Base-by-base conservation (phyloP, 1,140 invertebrate species). In the Platyscapa corneri region DNA sequence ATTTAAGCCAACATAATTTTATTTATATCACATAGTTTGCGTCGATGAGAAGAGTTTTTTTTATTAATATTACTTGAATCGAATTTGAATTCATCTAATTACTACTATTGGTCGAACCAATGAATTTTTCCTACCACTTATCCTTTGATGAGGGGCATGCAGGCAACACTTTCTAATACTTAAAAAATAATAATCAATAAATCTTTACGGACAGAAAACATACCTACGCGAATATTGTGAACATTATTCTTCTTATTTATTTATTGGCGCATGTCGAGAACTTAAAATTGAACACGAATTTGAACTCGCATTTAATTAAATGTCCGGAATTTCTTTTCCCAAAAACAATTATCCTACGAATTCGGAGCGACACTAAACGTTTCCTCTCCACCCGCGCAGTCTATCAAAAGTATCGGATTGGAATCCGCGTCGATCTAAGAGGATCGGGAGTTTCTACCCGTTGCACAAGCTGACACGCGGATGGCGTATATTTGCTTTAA, bases 401-500 rank as follows among this genome's bases (percentile, higher is more conserved):
- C n/a, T 67, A 32, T 67, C 32, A 67, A 67, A 67, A 67, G 64
- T 0, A 67, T 16, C 30, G 3, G n/a, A n/a, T n/a, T n/a, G n/a
- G 8, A 5, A n/a, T 67, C 30, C 64, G 30, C 14, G 64, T 30
- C 64, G 64, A 67, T 67, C 27, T 74, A 39, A n/a, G 23, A 39
- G 23, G 70, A 74, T 37, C 34, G 70, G 39, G 70, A 74, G 39
- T 42, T 39, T 42, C n/a, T 34, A 67, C n/a, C 3, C 2, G 18
- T 39, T 42, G 70, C 70, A 23, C 0, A 2, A 3, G 23, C 8
- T 0, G 3, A 16, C 10, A 56, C 67, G 3, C 0, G 27, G 34
- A 39, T 6, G 16, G 7, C 37, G 34, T 7, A 23, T 67, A 30
- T 46, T 67, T 56, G 34, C 77, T 84, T 84, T 84, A 74, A 84